phyloP scores from a whole-genome alignment of 2,113 vertebrate genomes.

The Ceuthmochares aereus region DNA sequence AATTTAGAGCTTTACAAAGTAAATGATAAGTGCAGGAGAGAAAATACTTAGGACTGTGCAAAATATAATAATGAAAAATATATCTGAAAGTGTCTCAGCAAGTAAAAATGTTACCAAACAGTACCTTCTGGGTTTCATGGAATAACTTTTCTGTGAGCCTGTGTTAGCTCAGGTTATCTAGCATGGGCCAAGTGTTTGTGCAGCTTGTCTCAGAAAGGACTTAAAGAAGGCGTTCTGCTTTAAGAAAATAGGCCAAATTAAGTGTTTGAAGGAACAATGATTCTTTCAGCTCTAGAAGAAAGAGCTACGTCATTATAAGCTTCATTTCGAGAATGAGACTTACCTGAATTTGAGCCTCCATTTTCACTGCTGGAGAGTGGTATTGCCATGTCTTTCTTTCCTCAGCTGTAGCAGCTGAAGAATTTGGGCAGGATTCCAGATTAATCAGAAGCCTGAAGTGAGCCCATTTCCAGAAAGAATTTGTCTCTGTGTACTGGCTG shows the following conservation, averaged over 20 bases:
- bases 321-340: neutral
- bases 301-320: neutral
- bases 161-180: neutral
- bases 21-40: neutral
- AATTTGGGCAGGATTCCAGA: neutral
- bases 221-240: neutral
- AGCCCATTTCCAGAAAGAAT: neutral
- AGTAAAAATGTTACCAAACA: neutral
- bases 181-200: neutral
- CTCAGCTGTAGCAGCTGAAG: neutral
- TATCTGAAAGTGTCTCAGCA: neutral
- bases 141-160: neutral
- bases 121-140: neutral
- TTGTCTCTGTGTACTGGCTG: neutral
- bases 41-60: neutral
- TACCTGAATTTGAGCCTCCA: neutral
- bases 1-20: neutral
- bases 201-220: neutral
- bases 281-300: neutral
- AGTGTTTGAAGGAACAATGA: neutral
- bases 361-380: neutral
- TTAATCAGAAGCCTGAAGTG: neutral
- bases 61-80: neutral
- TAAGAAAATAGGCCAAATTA: neutral
- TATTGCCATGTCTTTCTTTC: neutral